Evolutionary conservation across 2,113 vertebrate species (phyloP), one percentile per base, ranked within the genome.

Genomic region (Crocuta crocuta): DNA sequence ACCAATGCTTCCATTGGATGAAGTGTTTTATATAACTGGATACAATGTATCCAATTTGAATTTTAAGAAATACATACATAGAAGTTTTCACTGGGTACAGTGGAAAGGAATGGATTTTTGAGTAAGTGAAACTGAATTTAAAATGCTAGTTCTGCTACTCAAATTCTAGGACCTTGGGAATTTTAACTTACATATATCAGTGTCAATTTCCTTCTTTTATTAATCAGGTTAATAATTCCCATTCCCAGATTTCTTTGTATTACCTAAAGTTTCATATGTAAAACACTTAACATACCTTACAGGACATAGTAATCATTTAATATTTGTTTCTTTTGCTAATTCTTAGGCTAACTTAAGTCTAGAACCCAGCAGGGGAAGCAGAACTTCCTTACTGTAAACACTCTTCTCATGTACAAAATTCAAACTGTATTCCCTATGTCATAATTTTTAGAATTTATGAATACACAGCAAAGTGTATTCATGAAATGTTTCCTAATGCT

Each of bases 141-240:
- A 89, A 95, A 90, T 96, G 96, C 88, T 80, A 80, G 45, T 84
- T 43, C 58, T 91, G 33, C 15, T 31, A 93, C 26, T 80, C 70
- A 84, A 74, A 58, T 58, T 71, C 33, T 88, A 55, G 58, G 35
- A 82, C n/a, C 53, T 89, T 89, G 33, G 19, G 58, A 90, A 81
- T 55, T 50, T 92, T 73, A 81, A 35, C 53, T 74, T 35, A 95
- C 39, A 66, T 71, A 71, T 35, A 61, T 84, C 45, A 71, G 11
- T 33, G 55, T 76, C n/a, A 61, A 39, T 83, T 79, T 83, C 33
- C 39, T 84, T 23, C 84, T 73, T 65, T 90, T 81, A 53, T 95
- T 76, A 43, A 31, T 83, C 43, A 89, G 71, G 55, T 45, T 89
- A 95, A 82, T 93, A 58, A 91, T 89, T 84, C 71, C 31, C 68